These are phyloP conservation scores for Shinisaurus crocodilurus DNA, from an alignment of 2,113 vertebrate species.

Conservation along the genomic window DNA sequence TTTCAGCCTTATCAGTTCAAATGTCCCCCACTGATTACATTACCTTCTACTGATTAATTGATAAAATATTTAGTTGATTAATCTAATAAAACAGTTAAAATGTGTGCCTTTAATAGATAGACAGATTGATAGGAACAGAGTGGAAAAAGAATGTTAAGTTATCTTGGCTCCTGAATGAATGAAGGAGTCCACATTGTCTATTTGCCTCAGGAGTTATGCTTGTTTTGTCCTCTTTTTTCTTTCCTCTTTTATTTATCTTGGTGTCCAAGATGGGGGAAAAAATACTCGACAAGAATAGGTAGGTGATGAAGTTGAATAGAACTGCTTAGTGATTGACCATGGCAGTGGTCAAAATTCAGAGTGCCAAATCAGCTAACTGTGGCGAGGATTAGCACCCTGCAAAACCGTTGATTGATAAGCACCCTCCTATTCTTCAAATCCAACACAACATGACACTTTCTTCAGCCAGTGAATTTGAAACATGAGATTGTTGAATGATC, in stretches of 20 bases:
- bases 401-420: slow-evolving; percentile 73
- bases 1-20: background rate
- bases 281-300: slow-evolving; percentile 72
- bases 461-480: slow-evolving; percentile 56
- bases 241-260: slow-evolving; percentile 59
- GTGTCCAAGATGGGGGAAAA: slow-evolving; percentile 43
- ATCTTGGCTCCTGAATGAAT: slow-evolving; percentile 13
- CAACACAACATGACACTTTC: slow-evolving; percentile 61
- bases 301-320: slow-evolving; percentile 74
- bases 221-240: slow-evolving; percentile 44
- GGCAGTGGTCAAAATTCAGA: slow-evolving; percentile 71
- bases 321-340: slow-evolving; percentile 75
- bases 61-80: background rate
- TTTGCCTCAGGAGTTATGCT: slow-evolving; percentile 41
- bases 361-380: slow-evolving; percentile 71
- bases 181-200: slow-evolving; percentile 35
- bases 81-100: background rate
- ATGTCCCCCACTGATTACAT: background rate
- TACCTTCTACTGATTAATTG: background rate
- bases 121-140: accelerated
- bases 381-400: slow-evolving; percentile 58
- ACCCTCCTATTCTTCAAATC: slow-evolving; percentile 66
- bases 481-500: slow-evolving; percentile 46
- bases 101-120: background rate
- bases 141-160: background rate